Evolutionary conservation across 2,113 vertebrate species (phyloP), one percentile per base, ranked within the genome.

Genomic region (Piaya cayana): DNA sequence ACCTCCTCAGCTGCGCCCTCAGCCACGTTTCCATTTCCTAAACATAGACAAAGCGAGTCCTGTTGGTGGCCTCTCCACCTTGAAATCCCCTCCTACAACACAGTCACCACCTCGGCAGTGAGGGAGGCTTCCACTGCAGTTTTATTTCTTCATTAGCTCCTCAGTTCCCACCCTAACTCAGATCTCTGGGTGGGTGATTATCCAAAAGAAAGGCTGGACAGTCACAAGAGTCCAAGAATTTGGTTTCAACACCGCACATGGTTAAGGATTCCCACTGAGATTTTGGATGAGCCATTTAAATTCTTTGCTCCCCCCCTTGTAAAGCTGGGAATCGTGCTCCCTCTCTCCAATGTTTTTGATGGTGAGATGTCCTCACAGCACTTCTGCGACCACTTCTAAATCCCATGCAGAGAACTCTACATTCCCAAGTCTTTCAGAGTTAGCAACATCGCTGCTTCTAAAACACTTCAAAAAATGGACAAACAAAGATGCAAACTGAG

Each of bases 401-500:
- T 26, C 37, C 62, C 91, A 70, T 1, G n/a, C 86, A 80, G 80
- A 83, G 86, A 94, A 47, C 82, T 93, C 74, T 32, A 74, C 72
- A 86, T 71, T 80, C 32, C 47, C 26, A 83, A 83, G 86, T 47
- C 56, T 71, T 91, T 87, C 67, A 52, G 60, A 90, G 34, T 74
- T 67, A 93, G 72, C 71, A 81, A 60, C 72, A 78, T 36, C 1
- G 0, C 45, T 65, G 39, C 81, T 82, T 91, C 82, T 93, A 91
- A 87, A 87, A 55, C 75, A 83, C 47, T 94, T 92, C 79, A 96
- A 90, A 96, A 96, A 95, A 74, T n/a, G 64, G 52, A 37, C 67
- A 86, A 50, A 93, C 2, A 90, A 95, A 92, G 37, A 94, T 43
- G 43, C 12, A 75, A 90, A 94, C 64, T 77, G 69, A 83, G 68